phyloP scores from a whole-genome alignment of 2,113 vertebrate species.

The Bubalus kerabau region DNA sequence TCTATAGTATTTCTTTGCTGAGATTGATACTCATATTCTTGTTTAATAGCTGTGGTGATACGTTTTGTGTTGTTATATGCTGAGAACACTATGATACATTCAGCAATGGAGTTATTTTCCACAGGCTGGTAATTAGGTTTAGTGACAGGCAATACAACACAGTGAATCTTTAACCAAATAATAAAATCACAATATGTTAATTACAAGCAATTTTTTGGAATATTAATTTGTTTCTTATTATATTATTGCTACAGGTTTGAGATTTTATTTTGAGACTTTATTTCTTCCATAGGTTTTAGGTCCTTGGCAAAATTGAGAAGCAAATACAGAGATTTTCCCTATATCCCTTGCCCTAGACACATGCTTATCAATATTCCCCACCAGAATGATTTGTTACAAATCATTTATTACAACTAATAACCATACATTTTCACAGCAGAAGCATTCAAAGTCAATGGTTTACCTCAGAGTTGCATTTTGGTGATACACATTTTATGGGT shows the following conservation, averaged over 20 bases:
- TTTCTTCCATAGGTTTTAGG: neutral
- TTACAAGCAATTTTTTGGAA: conserved; percentile 27
- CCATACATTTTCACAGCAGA: neutral
- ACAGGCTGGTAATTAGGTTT: conserved; percentile 43
- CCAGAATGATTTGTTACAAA: neutral
- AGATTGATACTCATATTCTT: neutral
- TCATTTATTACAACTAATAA: neutral
- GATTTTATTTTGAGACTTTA: neutral
- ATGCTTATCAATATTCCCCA: neutral
- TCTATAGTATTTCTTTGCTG: neutral
- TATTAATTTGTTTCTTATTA: conserved; percentile 21
- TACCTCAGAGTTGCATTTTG: neutral
- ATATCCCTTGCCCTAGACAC: neutral
- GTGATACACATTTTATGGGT: neutral
- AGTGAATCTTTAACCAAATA: conserved; percentile 50
- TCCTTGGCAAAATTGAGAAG: neutral
- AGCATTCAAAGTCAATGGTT: neutral
- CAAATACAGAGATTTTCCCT: neutral
- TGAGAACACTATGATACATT: conserved; percentile 48
- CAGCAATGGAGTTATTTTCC: conserved; percentile 10
- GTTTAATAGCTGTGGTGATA: neutral
- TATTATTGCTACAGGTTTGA: neutral
- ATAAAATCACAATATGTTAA: conserved; percentile 6
- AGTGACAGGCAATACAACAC: conserved; percentile 28
- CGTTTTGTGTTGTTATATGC: neutral